These are phyloP conservation scores for Gastracanthus pulcherrimus DNA, from an alignment of 2,888 invertebrate species.

Conservation along the genomic window DNA sequence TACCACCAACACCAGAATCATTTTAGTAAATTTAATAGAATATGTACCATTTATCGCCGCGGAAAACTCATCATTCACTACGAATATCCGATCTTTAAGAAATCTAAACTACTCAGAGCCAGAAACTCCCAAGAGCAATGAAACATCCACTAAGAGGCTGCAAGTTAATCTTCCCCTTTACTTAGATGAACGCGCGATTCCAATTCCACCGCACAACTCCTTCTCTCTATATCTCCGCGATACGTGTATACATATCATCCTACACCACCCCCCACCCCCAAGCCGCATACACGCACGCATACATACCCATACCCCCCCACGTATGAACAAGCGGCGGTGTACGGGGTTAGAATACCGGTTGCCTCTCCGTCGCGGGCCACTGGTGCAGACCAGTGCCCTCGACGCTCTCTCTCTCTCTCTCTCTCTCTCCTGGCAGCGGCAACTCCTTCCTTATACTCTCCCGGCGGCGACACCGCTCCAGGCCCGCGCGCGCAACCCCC, in stretches of 20 bases:
- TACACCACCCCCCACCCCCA: background rate
- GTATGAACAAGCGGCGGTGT: slow-evolving; percentile 58
- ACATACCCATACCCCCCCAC: background rate
- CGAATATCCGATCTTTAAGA: too few relatives aligned
- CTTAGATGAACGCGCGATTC: slow-evolving; percentile 29
- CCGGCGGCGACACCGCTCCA: slow-evolving; percentile 59
- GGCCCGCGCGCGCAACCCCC: slow-evolving; percentile 60
- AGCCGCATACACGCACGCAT: background rate
- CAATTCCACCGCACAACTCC: background rate
- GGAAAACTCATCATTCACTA: too few relatives aligned
- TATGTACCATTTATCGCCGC: too few relatives aligned
- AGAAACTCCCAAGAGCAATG: background rate
- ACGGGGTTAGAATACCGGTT: slow-evolving; percentile 72
- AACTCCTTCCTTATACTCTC: too few relatives aligned
- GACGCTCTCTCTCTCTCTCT: slow-evolving; percentile 70
- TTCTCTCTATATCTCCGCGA: background rate
- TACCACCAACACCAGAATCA: too few relatives aligned
- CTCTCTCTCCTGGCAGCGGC: slow-evolving; percentile 64
- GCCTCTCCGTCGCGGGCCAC: slow-evolving; percentile 71
- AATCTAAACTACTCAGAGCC: too few relatives aligned
- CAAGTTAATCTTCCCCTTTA: slow-evolving; percentile 26
- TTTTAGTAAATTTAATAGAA: too few relatives aligned
- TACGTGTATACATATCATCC: slow-evolving; percentile 1
- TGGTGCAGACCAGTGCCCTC: slow-evolving; percentile 75
- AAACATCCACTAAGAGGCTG: slow-evolving; percentile 8